These are phyloP conservation scores for Hymenopus coronatus DNA, from an alignment of 2,888 invertebrate species.

Conservation along the genomic window DNA sequence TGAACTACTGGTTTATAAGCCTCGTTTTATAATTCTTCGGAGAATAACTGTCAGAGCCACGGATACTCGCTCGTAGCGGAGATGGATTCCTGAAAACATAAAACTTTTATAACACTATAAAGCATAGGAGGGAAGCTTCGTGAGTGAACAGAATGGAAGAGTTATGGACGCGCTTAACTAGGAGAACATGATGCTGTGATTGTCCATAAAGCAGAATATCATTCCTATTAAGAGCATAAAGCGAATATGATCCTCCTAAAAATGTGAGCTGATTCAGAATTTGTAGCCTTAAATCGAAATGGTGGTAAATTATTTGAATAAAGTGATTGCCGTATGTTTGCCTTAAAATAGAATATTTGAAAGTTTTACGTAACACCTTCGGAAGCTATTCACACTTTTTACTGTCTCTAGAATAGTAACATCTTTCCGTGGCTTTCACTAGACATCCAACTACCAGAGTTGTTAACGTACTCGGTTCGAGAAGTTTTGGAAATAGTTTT, in stretches of 20 bases:
- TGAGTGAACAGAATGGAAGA: background rate
- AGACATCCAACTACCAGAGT: too few relatives aligned
- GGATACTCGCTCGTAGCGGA: background rate
- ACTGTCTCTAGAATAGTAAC: too few relatives aligned
- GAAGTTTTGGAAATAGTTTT: too few relatives aligned
- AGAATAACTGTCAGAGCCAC: background rate
- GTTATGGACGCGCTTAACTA: background rate
- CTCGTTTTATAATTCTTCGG: background rate
- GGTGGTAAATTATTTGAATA: too few relatives aligned
- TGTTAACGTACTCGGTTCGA: too few relatives aligned
- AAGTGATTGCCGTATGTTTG: too few relatives aligned
- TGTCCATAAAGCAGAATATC: background rate
- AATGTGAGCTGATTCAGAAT: background rate
- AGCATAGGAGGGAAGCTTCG: background rate
- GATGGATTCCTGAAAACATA: background rate
- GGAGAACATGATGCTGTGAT: background rate
- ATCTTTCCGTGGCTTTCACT: too few relatives aligned
- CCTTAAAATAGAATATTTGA: too few relatives aligned
- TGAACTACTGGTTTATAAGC: background rate
- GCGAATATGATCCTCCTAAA: background rate
- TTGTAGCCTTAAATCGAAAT: background rate
- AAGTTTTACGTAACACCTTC: too few relatives aligned
- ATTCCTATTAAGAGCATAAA: background rate
- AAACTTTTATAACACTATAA: background rate
- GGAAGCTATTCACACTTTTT: too few relatives aligned